phyloP scores from a whole-genome alignment of 1,140 invertebrate genomes.

The Babylonia areolata region DNA sequence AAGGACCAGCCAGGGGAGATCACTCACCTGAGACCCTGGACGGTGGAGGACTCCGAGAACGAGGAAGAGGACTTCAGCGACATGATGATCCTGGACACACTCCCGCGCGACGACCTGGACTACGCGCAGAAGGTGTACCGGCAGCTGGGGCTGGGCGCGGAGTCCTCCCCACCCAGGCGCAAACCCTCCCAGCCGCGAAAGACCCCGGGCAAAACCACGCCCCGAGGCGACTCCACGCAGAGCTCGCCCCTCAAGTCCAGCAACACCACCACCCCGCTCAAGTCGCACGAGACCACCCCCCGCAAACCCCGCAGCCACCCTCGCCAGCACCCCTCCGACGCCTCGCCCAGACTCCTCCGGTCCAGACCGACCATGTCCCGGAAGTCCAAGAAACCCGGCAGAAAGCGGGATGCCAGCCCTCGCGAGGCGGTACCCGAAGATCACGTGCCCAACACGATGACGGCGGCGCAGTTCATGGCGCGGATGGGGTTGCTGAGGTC shows the following conservation, averaged over 20 bases:
- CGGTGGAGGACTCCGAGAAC: not conserved
- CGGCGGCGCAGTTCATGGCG: not conserved
- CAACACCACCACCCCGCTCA: not conserved
- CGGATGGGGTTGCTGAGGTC: slow-evolving; percentile 9
- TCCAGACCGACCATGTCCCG: not conserved
- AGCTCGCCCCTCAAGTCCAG: slow-evolving; percentile 7
- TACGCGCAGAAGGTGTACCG: slow-evolving; percentile 4
- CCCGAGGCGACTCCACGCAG: not conserved
- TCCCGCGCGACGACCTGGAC: not conserved
- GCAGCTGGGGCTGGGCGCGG: not conserved
- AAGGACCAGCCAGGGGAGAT: not conserved
- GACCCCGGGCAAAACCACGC: not conserved
- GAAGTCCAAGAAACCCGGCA: not conserved
- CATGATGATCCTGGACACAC: not conserved
- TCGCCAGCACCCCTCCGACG: not conserved
- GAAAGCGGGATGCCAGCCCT: not conserved
- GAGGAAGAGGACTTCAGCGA: not conserved
- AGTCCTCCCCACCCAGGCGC: not conserved
- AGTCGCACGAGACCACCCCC: slow-evolving; percentile 5
- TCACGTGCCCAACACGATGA: not conserved
- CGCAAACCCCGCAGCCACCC: not conserved
- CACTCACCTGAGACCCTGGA: not conserved
- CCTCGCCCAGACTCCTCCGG: not conserved
- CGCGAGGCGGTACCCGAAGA: not conserved
- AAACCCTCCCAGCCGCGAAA: no score